Evolutionary conservation across 2,797 vertebrate genomes (phyloP), one percentile per base, ranked within the genome.

Genomic region (Champsocephalus esox): DNA sequence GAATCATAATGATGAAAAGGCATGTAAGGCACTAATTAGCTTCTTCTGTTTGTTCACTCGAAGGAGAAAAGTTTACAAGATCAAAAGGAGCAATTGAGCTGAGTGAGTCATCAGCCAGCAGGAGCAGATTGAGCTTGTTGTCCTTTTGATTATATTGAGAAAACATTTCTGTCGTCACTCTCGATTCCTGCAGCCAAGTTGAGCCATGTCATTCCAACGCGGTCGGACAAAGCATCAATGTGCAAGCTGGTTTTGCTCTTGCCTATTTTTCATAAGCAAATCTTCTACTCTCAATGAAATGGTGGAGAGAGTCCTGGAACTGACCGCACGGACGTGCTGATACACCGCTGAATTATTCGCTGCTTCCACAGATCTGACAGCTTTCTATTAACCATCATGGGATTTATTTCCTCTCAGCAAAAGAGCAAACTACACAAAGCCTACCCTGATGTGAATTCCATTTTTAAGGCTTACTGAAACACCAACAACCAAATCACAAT

Each of bases 91-190:
- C 50, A 65, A 17, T 85, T 79, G 28, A 61, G 48, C 46, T 2
- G 65, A 73, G 52, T 85, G 85, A 89, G 75, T 87, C 88, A 85
- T 51, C 28, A 59, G 0, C 9, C 66, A 77, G 70, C 79, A 49
- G 63, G 71, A 88, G 82, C 86, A 81, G 77, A 80, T 19, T 70
- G 75, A 83, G 56, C 51, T 54, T 70, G 68, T 79, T 81, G 83
- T 72, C 80, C 88, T 38, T 28, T 88, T 90, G 81, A 89, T 88
- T 85, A 62, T 57, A 51, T 3, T 61, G 63, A 67, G 17, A 83
- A 38, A 87, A 79, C 67, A 76, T 69, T 78, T 67, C 56, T 56
- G 72, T 74, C 71, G 43, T 74, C 50, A 66, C 52, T 44, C 60
- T 61, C 34, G 63, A 65, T 75, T 76, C 82, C 83, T 24, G 66